Evolutionary conservation across 2,888 invertebrate species (phyloP).

Genomic region (Stictocephala bisonia): DNA sequence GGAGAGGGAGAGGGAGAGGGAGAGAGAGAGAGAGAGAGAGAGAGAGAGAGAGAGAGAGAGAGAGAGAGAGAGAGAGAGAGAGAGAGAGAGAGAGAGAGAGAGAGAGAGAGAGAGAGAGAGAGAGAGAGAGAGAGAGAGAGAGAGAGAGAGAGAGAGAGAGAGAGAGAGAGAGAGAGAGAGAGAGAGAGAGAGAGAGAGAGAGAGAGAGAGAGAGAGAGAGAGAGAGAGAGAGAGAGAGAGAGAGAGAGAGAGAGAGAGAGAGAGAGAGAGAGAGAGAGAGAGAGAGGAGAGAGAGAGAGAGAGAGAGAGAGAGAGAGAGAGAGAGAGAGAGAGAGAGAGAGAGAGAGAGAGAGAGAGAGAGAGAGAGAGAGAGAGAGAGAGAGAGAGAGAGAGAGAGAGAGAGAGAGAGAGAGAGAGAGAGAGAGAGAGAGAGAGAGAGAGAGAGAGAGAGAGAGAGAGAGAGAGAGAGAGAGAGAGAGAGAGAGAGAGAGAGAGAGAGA

Average conservation of each 20-base stretch:
- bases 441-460: background rate
- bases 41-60: conserved; percentile 7
- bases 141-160: background rate
- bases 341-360: conserved; percentile 36
- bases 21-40: conserved; percentile 34
- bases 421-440: background rate
- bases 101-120: conserved; percentile 22
- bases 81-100: conserved; percentile 36
- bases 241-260: background rate
- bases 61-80: conserved; percentile 36
- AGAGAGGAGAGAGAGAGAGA: background rate
- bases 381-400: conserved; percentile 11
- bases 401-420: background rate
- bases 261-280: background rate
- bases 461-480: background rate
- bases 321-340: conserved; percentile 12
- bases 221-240: background rate
- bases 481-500: background rate
- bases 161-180: conserved; percentile 1
- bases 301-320: conserved; percentile 33
- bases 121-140: background rate
- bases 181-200: background rate
- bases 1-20: background rate
- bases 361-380: conserved; percentile 36
- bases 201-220: background rate